A percentile compares a stretch with the other conserved stretches of the same genome.
These are phyloP conservation scores for Plestiodon gilberti DNA, from an alignment of 2,113 vertebrate genomes.

Conservation along the genomic window DNA sequence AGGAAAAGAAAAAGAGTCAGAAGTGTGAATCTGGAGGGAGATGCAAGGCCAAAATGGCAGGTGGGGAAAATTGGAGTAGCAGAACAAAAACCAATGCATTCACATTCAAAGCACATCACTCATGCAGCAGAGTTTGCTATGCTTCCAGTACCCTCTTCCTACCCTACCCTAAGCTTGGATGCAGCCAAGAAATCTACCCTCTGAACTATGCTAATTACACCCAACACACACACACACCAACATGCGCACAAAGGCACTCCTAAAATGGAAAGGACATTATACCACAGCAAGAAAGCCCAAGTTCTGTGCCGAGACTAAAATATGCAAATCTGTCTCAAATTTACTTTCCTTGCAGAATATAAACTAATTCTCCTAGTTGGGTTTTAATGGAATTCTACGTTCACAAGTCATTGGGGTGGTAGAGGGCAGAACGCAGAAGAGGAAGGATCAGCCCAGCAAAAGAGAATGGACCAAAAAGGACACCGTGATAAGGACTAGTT, in stretches of 20 bases:
- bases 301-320: too few relatives aligned
- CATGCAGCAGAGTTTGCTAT: conserved; percentile 4
- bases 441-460: neutral
- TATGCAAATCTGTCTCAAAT: too few relatives aligned
- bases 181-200: conserved; percentile 1
- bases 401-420: neutral
- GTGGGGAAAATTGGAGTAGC: conserved; percentile 37
- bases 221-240: neutral
- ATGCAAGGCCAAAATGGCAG: conserved; percentile 67
- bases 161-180: conserved; percentile 14
- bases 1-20: conserved; percentile 29
- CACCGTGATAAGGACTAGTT: neutral
- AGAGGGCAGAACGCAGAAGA: neutral
- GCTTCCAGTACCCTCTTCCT: conserved; percentile 19
- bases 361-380: neutral
- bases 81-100: neutral
- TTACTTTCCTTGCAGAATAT: neutral
- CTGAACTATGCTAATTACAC: conserved; percentile 32
- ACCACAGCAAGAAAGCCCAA: neutral
- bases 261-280: neutral
- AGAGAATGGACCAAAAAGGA: neutral
- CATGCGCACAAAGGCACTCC: neutral
- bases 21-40: conserved; percentile 62
- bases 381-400: neutral
- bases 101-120: conserved; percentile 18